Conservation (phyloP, 2,113 vertebrate species). For the Cyphomyrus plagiostoma region DNA sequence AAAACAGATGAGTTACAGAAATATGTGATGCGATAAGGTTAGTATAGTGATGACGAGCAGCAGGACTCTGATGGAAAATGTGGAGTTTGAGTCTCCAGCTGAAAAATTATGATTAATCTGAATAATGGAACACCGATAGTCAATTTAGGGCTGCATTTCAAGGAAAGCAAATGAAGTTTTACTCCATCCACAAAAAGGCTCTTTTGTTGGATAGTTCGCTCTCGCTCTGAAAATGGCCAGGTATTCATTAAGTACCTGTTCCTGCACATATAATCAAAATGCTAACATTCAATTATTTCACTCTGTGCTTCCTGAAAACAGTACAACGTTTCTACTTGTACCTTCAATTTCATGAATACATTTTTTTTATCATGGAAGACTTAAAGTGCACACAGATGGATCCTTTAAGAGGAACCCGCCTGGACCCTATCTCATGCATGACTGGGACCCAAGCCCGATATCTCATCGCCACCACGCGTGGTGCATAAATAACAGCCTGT, state of each 20-base stretch:
- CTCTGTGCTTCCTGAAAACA: not conserved
- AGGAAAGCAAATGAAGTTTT: not conserved
- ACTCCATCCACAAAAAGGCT: not conserved
- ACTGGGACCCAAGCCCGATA: constrained; percentile 2
- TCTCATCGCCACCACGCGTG: constrained; percentile 8
- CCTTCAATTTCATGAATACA: not conserved
- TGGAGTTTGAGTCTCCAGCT: not conserved
- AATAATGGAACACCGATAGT: not conserved
- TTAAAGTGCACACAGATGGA: not conserved
- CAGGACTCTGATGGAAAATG: not conserved
- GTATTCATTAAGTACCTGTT: not conserved
- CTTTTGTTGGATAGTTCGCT: not conserved
- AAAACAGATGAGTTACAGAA: not conserved
- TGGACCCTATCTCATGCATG: constrained; percentile 8
- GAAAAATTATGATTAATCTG: not conserved
- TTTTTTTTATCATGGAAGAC: not conserved
- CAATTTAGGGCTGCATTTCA: not conserved
- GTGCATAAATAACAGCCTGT: constrained; percentile 37
- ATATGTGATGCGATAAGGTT: not conserved
- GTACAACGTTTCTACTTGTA: not conserved
- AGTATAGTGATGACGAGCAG: not conserved
- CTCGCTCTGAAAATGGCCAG: not conserved
- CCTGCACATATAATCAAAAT: not conserved
- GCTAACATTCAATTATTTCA: constrained; percentile 1
- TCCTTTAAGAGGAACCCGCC: not conserved